phyloP scores from a whole-genome alignment of 2,797 vertebrate genomes.

The Sebastes hubbsi region DNA sequence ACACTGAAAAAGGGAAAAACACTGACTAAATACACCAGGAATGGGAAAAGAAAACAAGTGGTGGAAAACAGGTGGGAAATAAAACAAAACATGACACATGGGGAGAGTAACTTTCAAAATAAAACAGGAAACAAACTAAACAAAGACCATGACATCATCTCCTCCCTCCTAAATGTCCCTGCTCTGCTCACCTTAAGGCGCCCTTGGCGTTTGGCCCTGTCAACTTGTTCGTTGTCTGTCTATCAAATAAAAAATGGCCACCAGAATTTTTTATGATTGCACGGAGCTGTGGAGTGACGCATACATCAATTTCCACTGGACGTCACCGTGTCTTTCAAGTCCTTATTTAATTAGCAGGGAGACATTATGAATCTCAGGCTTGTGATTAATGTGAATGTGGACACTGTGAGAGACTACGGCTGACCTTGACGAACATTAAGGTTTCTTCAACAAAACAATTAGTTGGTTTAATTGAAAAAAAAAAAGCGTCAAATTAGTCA shows the following conservation, averaged over 20 bases:
- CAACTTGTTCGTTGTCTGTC: slow-evolving; percentile 44
- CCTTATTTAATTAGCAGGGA: slow-evolving; percentile 20
- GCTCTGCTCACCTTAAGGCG: slow-evolving; percentile 38
- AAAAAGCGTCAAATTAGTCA: neutral
- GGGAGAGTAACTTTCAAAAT: too few relatives aligned
- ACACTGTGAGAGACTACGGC: neutral
- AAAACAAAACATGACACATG: too few relatives aligned
- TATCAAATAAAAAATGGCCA: slow-evolving; percentile 40
- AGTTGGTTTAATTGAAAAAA: neutral
- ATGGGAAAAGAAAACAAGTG: too few relatives aligned
- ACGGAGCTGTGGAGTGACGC: neutral
- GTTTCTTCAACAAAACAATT: slow-evolving; percentile 1
- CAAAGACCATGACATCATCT: neutral
- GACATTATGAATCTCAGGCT: neutral
- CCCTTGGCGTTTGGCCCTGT: slow-evolving; percentile 47
- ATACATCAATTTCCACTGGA: neutral
- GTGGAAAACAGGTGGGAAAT: too few relatives aligned
- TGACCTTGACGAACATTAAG: slow-evolving; percentile 1
- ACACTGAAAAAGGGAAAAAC: too few relatives aligned
- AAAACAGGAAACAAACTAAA: too few relatives aligned
- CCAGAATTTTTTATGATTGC: neutral
- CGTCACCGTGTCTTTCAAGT: neutral
- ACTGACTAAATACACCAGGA: too few relatives aligned
- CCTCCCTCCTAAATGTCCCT: slow-evolving; percentile 59
- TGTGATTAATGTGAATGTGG: slow-evolving; percentile 13